These are phyloP conservation scores for Pelecanus crispus DNA, from an alignment of 2,113 vertebrate species.

Conservation along the genomic window DNA sequence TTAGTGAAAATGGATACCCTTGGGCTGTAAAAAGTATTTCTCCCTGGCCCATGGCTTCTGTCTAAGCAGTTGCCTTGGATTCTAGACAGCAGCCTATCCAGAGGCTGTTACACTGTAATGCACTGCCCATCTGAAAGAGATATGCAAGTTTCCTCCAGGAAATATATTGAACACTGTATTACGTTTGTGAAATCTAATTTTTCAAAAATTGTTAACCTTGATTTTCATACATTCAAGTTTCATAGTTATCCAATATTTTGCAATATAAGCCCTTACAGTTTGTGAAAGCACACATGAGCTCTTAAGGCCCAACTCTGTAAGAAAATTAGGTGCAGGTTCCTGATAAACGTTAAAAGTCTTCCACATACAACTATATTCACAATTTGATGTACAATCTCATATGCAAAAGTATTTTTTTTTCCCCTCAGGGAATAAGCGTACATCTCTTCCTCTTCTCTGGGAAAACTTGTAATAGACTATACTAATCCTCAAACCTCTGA, in stretches of 20 bases:
- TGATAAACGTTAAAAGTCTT: not conserved
- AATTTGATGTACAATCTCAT: not conserved
- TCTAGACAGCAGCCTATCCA: not conserved
- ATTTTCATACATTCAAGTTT: not conserved
- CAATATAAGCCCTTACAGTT: not conserved
- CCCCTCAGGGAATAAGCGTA: not conserved
- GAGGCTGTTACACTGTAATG: not conserved
- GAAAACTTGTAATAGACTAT: not conserved
- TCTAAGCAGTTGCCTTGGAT: not conserved
- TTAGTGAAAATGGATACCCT: not conserved
- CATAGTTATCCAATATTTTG: not conserved
- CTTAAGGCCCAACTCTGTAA: not conserved
- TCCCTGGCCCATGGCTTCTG: not conserved
- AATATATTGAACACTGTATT: not conserved
- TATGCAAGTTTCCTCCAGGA: not conserved
- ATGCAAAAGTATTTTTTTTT: not conserved
- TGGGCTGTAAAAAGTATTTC: not conserved
- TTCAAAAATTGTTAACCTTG: not conserved
- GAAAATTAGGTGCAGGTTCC: not conserved
- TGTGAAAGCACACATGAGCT: not conserved
- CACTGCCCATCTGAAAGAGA: not conserved
- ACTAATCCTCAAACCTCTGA: not conserved
- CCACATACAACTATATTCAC: not conserved
- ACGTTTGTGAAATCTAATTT: not conserved
- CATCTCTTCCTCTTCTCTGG: not conserved